These are phyloP conservation scores for Drosophila anomelani DNA, from an alignment of 2,888 invertebrate genomes.

Conservation along the genomic window DNA sequence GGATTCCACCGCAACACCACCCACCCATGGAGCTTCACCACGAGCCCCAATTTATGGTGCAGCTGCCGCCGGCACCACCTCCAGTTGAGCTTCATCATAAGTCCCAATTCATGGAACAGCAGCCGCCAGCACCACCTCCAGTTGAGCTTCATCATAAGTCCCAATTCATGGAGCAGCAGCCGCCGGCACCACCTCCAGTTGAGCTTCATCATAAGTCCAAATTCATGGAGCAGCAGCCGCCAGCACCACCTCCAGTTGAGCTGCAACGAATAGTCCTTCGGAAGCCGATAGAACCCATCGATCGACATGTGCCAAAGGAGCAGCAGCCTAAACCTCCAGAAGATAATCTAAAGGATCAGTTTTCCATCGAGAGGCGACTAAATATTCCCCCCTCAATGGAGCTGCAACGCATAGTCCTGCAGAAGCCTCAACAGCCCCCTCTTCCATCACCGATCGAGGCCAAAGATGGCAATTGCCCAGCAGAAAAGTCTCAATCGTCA, in stretches of 20 bases:
- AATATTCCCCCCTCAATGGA: slow-evolving; percentile 3
- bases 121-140: neutral
- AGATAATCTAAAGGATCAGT: neutral
- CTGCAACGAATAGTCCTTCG: neutral
- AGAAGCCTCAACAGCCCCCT: slow-evolving; percentile 4
- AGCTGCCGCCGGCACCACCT: too few species aligned
- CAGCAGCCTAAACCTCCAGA: neutral
- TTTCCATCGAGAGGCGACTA: neutral
- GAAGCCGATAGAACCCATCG: neutral
- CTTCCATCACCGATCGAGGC: neutral
- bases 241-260: neutral
- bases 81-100: neutral
- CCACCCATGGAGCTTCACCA: neutral
- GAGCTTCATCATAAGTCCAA: neutral
- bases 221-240: neutral
- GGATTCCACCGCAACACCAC: neutral
- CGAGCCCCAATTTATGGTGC: neutral
- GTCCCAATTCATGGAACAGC: neutral
- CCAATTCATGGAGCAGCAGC: neutral
- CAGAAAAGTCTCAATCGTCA: neutral
- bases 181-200: neutral
- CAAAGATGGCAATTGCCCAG: neutral
- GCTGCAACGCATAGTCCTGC: neutral
- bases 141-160: neutral
- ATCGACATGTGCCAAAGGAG: neutral